phyloP scores from a whole-genome alignment of 1,140 invertebrate species.

The Penaeus japonicus region DNA sequence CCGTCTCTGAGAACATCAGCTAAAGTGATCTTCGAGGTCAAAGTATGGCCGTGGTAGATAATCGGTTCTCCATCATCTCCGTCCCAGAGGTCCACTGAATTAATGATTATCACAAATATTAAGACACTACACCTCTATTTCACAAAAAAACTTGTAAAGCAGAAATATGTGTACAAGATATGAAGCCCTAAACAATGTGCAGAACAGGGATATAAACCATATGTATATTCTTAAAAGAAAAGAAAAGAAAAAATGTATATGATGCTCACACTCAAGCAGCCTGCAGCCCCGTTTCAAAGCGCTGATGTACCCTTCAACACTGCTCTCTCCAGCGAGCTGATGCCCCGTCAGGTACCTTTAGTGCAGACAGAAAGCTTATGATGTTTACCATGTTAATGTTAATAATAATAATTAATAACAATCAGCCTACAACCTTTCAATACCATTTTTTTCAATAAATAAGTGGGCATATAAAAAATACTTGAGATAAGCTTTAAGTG shows the following conservation, averaged over 20 bases:
- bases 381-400: too few species aligned
- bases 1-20: constrained; percentile 68
- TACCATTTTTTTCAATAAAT: too few species aligned
- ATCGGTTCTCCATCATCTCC: constrained; percentile 69
- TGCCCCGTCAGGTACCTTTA: constrained; percentile 69
- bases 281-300: constrained; percentile 66
- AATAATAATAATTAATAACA: too few species aligned
- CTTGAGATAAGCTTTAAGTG: too few species aligned
- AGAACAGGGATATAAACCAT: too few species aligned
- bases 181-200: too few species aligned
- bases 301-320: constrained; percentile 69
- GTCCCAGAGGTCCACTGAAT: constrained; percentile 71
- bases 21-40: constrained; percentile 70
- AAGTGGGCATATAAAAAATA: too few species aligned
- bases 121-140: neutral
- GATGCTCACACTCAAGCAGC: constrained; percentile 67
- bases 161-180: too few species aligned
- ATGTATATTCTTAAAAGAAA: neutral
- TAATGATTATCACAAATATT: neutral
- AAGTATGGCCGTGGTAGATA: constrained; percentile 70
- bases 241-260: neutral
- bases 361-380: neutral
- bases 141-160: neutral
- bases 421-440: too few species aligned
- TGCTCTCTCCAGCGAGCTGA: constrained; percentile 69